phyloP scores from a whole-genome alignment of 2,113 vertebrate species.

The Chlorodrepanis virens region DNA sequence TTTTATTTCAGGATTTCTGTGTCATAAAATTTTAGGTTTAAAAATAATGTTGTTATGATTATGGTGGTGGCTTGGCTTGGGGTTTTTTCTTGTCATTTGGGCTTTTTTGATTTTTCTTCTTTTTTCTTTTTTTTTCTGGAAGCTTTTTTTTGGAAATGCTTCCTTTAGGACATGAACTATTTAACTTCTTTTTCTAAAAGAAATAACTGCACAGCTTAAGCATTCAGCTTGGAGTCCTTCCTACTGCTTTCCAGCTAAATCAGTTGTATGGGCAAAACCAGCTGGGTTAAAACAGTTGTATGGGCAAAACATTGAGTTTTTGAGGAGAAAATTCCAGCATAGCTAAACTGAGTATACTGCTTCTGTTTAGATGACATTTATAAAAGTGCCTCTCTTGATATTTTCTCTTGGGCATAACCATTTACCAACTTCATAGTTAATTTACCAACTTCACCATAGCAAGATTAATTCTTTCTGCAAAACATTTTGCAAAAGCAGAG shows the following conservation, averaged over 20 bases:
- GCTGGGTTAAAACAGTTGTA: background rate
- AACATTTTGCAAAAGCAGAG: background rate
- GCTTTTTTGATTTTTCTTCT: no score
- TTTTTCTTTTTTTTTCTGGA: accelerated
- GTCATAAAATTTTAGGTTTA: background rate
- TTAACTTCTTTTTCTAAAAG: background rate
- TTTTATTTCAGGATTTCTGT: background rate
- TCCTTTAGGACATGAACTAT: background rate
- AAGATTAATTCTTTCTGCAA: background rate
- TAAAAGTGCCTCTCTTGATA: background rate
- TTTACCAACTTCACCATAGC: background rate
- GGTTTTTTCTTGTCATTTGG: no score
- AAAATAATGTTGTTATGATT: background rate
- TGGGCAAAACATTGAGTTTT: background rate
- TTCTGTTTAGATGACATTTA: background rate
- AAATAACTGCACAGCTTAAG: background rate
- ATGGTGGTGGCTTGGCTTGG: background rate
- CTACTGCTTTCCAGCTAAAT: background rate
- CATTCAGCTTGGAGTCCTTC: background rate
- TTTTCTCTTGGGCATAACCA: background rate
- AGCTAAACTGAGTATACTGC: background rate
- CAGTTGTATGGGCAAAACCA: background rate
- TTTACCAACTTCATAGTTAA: background rate
- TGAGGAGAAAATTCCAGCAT: background rate
- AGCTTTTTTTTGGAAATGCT: background rate